Percentiles rank a stretch among this genome's conserved stretches.
These are phyloP conservation scores for Mythimna pallens DNA, from an alignment of 2,888 invertebrate genomes.

Conservation along the genomic window DNA sequence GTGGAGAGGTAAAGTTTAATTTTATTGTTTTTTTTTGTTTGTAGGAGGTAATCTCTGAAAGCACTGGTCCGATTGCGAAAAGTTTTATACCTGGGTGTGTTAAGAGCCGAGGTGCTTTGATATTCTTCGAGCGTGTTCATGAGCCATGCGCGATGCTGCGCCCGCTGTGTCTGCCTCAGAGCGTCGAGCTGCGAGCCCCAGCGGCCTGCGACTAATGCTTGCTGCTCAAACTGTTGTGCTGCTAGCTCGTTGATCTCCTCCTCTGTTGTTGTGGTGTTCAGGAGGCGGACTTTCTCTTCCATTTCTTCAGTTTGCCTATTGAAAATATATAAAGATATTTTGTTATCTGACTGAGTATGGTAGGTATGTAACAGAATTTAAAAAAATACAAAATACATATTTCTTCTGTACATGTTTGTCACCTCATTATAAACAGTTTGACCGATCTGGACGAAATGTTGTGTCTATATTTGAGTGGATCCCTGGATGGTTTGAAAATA, in stretches of 20 bases:
- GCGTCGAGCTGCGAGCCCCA: slow-evolving; percentile 96
- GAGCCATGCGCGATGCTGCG: slow-evolving; percentile 97
- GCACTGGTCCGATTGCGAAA: too few relatives aligned
- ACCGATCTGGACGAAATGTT: too few relatives aligned
- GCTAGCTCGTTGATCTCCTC: slow-evolving; percentile 96
- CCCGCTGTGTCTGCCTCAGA: slow-evolving; percentile 95
- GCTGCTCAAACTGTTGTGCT: slow-evolving; percentile 95
- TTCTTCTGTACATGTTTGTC: too few relatives aligned
- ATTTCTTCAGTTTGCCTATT: slow-evolving; percentile 96
- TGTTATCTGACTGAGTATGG: too few relatives aligned
- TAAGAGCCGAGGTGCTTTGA: slow-evolving; percentile 74
- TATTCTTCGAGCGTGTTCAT: slow-evolving; percentile 93
- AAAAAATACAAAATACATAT: too few relatives aligned
- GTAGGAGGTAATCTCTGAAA: too few relatives aligned
- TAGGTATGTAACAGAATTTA: too few relatives aligned
- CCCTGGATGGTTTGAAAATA: too few relatives aligned
- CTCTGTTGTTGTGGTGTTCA: slow-evolving; percentile 95
- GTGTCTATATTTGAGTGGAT: too few relatives aligned
- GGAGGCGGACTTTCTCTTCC: slow-evolving; percentile 95
- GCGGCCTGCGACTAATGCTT: slow-evolving; percentile 95
- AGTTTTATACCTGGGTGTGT: slow-evolving; percentile 93
- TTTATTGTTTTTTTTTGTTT: too few relatives aligned
- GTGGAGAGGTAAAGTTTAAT: too few relatives aligned
- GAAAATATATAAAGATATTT: background rate
- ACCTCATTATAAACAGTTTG: too few relatives aligned